Evolutionary conservation across 2,888 invertebrate species (phyloP), one percentile per base, ranked within the genome.

Genomic region (Hyalella azteca): DNA sequence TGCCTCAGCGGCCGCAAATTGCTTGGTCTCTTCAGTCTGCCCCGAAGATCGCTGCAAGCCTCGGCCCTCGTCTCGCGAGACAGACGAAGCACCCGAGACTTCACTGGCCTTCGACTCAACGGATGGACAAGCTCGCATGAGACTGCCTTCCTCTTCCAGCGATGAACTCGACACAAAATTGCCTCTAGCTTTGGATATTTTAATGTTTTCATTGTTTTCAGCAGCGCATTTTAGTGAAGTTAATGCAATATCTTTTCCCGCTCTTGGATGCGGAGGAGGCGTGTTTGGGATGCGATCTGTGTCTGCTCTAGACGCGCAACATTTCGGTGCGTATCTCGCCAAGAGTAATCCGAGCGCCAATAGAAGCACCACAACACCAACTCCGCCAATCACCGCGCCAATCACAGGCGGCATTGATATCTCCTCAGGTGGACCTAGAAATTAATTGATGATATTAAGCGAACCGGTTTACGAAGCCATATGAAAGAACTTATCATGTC

Each of bases 361-460:
- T 13, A 75, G 75, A 0, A 75, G 13, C 7, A 75, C 13, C 49
- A 60, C 66, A 19, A 45, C 78, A 4, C 78, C 78, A 15, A 78
- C 78, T 15, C 78, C 78, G 22, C 78, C 78, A 41, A 78, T 60
- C n/a, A 78, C 50, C 22, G 73, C 78, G 22, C 78, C 78, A 45
- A 78, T 66, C 9, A 78, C 78, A 9, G 78, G 78, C n/a, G 78
- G 78, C 3, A 78, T 32, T 19, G 41, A n/a, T 36, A 78, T 66
- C 39, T 78, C 73, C 32, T 78, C 78, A 22, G 78, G 78, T 3
- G 78, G 78, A 5, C 78, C 78, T 78, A 50, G 45, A 9, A n/a
- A 59, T 9, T 15, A 13, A 59, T 45, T 45, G 15, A 45, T 45
- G 15, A 45, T 45, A 15, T 11, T 9, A 45, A 45, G 11, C 7